Evolutionary conservation across 2,888 invertebrate species (phyloP), one percentile per base, ranked within the genome.

Genomic region (Ashinkailepas kermadecensis): DNA sequence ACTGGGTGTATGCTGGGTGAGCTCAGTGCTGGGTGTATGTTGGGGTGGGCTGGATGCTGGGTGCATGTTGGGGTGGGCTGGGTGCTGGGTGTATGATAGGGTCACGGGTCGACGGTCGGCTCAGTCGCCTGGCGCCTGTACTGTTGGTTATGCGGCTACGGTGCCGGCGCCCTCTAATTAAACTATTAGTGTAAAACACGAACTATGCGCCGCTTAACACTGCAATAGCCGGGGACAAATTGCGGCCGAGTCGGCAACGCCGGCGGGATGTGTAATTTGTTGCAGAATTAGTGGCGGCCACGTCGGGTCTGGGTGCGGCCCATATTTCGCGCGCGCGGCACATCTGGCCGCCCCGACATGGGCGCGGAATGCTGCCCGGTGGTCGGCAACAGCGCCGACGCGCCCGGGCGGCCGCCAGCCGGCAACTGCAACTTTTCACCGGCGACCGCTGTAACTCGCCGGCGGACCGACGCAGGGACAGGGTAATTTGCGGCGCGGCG

Each of bases 101-200:
- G 39, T 1, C 39, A 4, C 39, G 39, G 39, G 39, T 39, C 39
- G 39, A 39, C 39, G 2, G 39, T 3, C 4, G 39, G 39, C 39
- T 39, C 39, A 39, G 39, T 39, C 39, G 39, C 39, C 39, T 39
- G 39, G 39, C 39, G 39, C 39, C 39, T 39, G 39, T 39, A 39
- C 39, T 39, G 39, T 39, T 39, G 39, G 39, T 39, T 39, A 39
- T 39, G 4, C 39, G 39, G 59, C 15, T 7, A 59, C 59, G 59
- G 59, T 15, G 59, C 1, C 59, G 59, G 59, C 15, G 59, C 15
- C 56, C 56, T 74, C 74, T 74, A 74, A 74, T 74, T 74, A 74
- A 74, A 74, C 74, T 74, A 74, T 74, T 74, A 74, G 74, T 18
- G 74, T 21, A 74, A 74, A 74, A 74, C 74, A 74, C 74, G 74